Evolutionary conservation across 2,888 invertebrate species (phyloP), one percentile per base, ranked within the genome.

Genomic region (Drosophila falleni): DNA sequence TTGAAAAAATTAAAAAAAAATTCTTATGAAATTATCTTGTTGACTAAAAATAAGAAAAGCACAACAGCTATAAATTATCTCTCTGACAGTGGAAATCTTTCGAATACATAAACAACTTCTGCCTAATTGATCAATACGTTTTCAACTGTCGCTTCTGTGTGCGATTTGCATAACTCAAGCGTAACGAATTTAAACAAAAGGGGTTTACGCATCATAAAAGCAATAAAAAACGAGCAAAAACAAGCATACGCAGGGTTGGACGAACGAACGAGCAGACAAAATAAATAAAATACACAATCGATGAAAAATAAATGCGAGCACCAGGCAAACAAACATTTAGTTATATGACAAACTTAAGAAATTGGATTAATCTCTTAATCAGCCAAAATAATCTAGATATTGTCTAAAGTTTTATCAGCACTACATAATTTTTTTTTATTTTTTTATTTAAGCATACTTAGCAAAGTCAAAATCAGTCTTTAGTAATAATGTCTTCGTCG

Each of bases 61-160:
- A 62, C 15, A 46, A 63, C 44, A 46, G 44, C 51, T 2, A 68
- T 68, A 68, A 68, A 63, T 68, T 56, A 44, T 29, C 33, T 33
- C 16, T 39, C 13, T 26, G 44, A 23, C 62, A 50, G 11, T 31
- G 49, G 50, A 71, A 70, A 54, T 72, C 67, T 37, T 50, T 49
- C 31, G 49, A 61, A 71, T 55, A 59, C 67, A 76, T 76, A 82
- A 76, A 78, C 67, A 68, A 76, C 68, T 74, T 82, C 78, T 80
- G 88, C 86, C 86, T 85, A 85, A 85, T 85, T 85, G 88, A 85
- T 85, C 84, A 84, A 80, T 87, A 84, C 61, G 78, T 69, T 81
- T 64, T 59, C 50, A 53, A 51, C 63, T 64, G 65, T 61, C 62
- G 70, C 68, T 50, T 64, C 68, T 59, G 63, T 50, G 62, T 70